These are phyloP conservation scores for Xenentodon cancila DNA, from an alignment of 2,797 vertebrate genomes.

Conservation along the genomic window DNA sequence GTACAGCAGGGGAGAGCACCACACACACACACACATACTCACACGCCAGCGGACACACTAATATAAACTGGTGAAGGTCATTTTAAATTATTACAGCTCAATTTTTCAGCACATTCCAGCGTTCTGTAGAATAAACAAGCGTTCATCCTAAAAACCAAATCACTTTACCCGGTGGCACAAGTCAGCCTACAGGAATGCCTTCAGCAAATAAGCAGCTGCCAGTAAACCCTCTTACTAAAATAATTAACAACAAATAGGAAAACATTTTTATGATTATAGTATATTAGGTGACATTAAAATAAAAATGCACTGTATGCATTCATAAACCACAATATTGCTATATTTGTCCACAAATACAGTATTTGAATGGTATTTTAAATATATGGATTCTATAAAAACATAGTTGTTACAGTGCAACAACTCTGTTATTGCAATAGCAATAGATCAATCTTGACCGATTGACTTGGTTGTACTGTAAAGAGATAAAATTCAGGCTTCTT, in stretches of 20 bases:
- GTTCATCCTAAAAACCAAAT: neutral
- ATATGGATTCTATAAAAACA: too few relatives aligned
- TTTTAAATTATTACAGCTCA: constrained; percentile 30
- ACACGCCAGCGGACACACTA: constrained; percentile 15
- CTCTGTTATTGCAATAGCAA: too few relatives aligned
- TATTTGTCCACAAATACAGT: too few relatives aligned
- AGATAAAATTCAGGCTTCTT: neutral
- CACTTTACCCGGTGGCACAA: neutral
- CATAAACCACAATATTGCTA: too few relatives aligned
- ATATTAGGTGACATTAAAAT: too few relatives aligned
- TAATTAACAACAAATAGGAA: neutral
- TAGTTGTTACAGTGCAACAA: too few relatives aligned
- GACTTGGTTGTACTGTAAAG: too few relatives aligned
- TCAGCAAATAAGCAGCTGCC: neutral
- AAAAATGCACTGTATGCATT: too few relatives aligned
- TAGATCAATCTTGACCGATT: too few relatives aligned
- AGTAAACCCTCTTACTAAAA: neutral
- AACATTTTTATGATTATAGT: too few relatives aligned
- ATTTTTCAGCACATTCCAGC: constrained; percentile 30
- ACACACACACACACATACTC: neutral
- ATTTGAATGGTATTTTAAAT: too few relatives aligned
- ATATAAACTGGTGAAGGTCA: constrained; percentile 58
- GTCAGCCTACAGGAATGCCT: neutral
- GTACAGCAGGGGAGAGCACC: constrained; percentile 40
- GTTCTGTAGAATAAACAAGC: neutral